These are phyloP conservation scores for Sigmodon hispidus DNA, from an alignment of 2,113 vertebrate genomes.

Conservation along the genomic window DNA sequence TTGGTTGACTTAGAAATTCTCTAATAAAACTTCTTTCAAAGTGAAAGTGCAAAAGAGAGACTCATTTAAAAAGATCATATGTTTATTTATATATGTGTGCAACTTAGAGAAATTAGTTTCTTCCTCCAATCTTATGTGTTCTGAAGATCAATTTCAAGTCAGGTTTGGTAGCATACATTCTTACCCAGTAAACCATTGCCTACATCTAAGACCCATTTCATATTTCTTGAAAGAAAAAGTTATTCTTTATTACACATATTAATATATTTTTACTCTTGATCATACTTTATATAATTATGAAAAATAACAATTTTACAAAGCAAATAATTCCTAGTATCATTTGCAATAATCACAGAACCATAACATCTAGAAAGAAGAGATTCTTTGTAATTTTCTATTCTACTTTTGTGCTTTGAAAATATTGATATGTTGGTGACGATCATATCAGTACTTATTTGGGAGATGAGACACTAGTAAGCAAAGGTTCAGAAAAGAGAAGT, in stretches of 20 bases:
- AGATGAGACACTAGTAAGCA: neutral
- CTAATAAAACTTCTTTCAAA: neutral
- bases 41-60: neutral
- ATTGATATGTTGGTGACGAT: neutral
- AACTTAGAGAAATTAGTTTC: neutral
- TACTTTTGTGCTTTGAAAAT: neutral
- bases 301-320: neutral
- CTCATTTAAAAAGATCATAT: neutral
- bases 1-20: constrained; percentile 25
- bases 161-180: neutral
- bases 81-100: neutral
- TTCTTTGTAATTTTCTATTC: neutral
- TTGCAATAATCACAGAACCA: neutral
- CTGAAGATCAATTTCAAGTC: no score
- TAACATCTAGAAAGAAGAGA: neutral
- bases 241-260: neutral
- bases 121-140: neutral
- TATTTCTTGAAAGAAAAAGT: neutral
- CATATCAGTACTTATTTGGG: neutral
- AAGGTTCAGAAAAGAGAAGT: neutral
- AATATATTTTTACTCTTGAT: neutral
- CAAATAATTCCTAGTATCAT: constrained; percentile 15
- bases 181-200: neutral
- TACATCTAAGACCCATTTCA: neutral
- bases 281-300: neutral